Evolutionary conservation across 2,888 invertebrate genomes (phyloP).

Genomic region (Drosophila quasianomalipes): DNA sequence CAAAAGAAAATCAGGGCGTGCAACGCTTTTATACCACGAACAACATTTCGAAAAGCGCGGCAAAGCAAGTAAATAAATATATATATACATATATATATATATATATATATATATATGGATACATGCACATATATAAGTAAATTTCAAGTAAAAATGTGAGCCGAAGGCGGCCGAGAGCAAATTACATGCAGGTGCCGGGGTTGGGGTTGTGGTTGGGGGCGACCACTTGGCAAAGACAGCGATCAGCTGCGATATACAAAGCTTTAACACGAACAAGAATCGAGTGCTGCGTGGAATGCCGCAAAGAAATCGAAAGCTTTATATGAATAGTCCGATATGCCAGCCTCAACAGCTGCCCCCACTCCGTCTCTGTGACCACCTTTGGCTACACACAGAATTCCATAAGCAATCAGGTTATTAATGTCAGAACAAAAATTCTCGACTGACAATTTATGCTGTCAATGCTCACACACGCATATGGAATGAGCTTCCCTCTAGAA

Average conservation of each 20-base stretch:
- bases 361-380: background rate
- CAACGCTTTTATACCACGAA: constrained; percentile 84
- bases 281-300: constrained; percentile 68
- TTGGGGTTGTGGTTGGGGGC: constrained; percentile 9
- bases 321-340: constrained; percentile 24
- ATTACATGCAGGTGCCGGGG: constrained; percentile 42
- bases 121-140: constrained; percentile 34
- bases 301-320: constrained; percentile 70
- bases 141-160: constrained; percentile 50
- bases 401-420: constrained; percentile 65
- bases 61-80: constrained; percentile 30
- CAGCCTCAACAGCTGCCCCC: background rate
- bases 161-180: constrained; percentile 64
- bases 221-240: constrained; percentile 21
- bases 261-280: constrained; percentile 51
- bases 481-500: constrained; percentile 52
- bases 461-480: constrained; percentile 62
- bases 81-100: constrained; percentile 8
- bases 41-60: constrained; percentile 60
- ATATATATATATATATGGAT: constrained; percentile 10
- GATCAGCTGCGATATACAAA: constrained; percentile 68
- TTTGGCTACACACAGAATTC: constrained; percentile 34
- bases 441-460: constrained; percentile 60
- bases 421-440: constrained; percentile 59
- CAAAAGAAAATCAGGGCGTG: constrained; percentile 85